Evolutionary conservation across 2,797 vertebrate species (phyloP).

Genomic region (Sebastes miniatus): DNA sequence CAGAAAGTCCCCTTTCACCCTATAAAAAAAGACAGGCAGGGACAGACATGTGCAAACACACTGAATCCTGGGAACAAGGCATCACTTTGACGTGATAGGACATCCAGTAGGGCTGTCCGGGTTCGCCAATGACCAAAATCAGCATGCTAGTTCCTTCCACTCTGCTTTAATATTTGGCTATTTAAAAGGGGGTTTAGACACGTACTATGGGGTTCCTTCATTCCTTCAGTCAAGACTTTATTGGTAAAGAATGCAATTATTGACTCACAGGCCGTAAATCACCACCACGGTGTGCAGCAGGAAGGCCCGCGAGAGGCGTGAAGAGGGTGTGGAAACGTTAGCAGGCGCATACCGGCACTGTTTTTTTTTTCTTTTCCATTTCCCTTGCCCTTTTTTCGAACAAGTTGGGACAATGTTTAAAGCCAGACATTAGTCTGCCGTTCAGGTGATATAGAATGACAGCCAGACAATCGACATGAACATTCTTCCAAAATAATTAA

Average conservation of each 20-base stretch:
- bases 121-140: neutral
- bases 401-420: slow-evolving; percentile 68
- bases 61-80: neutral
- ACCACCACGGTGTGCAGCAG: slow-evolving; percentile 19
- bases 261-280: slow-evolving; percentile 58
- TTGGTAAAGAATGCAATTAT: slow-evolving; percentile 50
- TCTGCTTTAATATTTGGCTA: neutral
- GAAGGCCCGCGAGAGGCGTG: slow-evolving; percentile 25
- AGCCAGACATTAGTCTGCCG: slow-evolving; percentile 71
- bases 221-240: slow-evolving; percentile 41
- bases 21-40: slow-evolving; percentile 63
- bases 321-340: slow-evolving; percentile 42
- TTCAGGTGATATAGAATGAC: slow-evolving; percentile 69
- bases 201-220: neutral
- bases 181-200: neutral
- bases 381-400: slow-evolving; percentile 50
- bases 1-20: slow-evolving; percentile 90
- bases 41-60: slow-evolving; percentile 16
- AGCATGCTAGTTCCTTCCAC: neutral
- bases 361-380: neutral
- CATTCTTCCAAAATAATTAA: slow-evolving; percentile 83
- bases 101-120: neutral
- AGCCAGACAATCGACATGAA: slow-evolving; percentile 66
- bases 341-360: slow-evolving; percentile 54
- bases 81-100: neutral